Evolutionary conservation across 2,888 invertebrate species (phyloP), one percentile per base, ranked within the genome.

Genomic region (Lepeophtheirus nordmannii): DNA sequence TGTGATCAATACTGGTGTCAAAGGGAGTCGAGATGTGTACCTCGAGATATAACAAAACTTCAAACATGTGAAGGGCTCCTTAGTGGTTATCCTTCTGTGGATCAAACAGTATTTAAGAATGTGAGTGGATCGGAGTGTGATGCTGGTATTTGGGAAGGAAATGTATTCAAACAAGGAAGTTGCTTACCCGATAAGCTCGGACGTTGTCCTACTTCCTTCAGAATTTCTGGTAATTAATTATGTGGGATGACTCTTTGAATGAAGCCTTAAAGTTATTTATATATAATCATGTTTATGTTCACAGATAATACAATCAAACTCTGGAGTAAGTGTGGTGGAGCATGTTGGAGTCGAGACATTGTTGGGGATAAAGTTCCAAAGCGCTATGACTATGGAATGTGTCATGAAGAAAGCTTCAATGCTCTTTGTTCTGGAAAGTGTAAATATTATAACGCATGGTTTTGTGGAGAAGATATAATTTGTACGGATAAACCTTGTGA

Each of bases 401-500:
- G 60, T 14, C 60, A 60, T 30, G 10, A 23, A 10, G 60, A 60
- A 14, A 17, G 17, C 17, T 60, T 60, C 60, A 60, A 23, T 10
- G 60, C 30, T 37, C 38, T 60, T 17, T 60, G 60, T 37, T 38
- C 37, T 1, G 60, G 60, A 11, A 60, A 23, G 60, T 60, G 60
- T 30, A 60, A 60, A 38, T 60, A 37, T 30, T 60, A 60, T 37
- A 38, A 60, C 8, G 60, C 60, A 20, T 60, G 60, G 60, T 60
- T 60, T 37, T 60, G 60, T 37, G 60, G 60, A 17, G 60, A 60
- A 37, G 37, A 38, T 30, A 60, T 60, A 10, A 23, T 60, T 37
- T 60, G 60, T 14, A 60, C 60, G 11, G 38, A 60, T 30, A 23
- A 5, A 10, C 60, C 60, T 14, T 60, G 60, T 60, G 37, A 60